Base-by-base conservation (phyloP, 2,888 invertebrate genomes). In the Neocrepidodera transversa region DNA sequence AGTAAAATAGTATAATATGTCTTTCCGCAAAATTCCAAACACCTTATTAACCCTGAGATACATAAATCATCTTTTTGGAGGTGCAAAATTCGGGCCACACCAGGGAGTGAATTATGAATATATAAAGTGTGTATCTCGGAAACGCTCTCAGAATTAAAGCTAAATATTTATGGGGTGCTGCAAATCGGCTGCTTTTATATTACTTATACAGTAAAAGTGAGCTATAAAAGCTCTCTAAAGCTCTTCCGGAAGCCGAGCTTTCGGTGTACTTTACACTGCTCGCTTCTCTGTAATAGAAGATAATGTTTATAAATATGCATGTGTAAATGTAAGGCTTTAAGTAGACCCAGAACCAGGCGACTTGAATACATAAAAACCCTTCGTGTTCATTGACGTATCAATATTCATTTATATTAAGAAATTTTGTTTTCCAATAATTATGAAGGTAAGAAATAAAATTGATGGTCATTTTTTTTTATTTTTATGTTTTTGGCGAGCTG, bases 221-320 rank as follows among this genome's bases (percentile, higher is more conserved):
- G 77, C 77, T 76, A 77, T 79, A 78, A 79, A 79, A 78, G 79
- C 78, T 77, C 76, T 76, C 77, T 68, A 74, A 74, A 74, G 75
- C 76, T 72, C 72, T 55, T 67, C 74, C 77, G 77, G 75, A 78
- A 76, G 73, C 60, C 43, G 40, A 49, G 59, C 43, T 57, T 56
- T 54, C 69, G 64, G 72, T 75, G 74, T 75, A 74, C 76, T 77
- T 78, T 78, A 77, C 78, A 77, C 76, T 76, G 72, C 76, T 75
- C 76, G 76, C 72, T 71, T 74, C 76, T 76, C 71, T 74, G 77
- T 77, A 78, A 79, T 79, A 78, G 79, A 78, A 79, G 80, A 79
- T 80, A 80, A 79, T 79, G 78, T 80, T 79, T 80, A 80, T 80
- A 80, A 80, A 80, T 79, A 80, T 80, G 79, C 76, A 80, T 79